Conservation (phyloP, 1,140 invertebrate species). For the Whitmania pigra region DNA sequence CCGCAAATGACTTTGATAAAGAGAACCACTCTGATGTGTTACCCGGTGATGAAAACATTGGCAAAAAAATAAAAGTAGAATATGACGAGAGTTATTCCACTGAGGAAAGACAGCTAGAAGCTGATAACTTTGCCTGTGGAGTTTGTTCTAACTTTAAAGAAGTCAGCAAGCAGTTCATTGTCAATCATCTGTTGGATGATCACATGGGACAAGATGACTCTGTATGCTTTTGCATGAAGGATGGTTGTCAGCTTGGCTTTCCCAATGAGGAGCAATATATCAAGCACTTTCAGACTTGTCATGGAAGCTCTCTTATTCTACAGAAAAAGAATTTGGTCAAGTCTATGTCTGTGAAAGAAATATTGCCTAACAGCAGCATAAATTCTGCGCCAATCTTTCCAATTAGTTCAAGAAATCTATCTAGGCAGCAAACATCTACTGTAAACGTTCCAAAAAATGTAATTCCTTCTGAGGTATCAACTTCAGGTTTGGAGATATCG, state of each 20-base stretch:
- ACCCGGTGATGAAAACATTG: slow-evolving; percentile 1
- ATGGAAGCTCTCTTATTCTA: neutral
- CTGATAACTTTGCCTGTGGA: neutral
- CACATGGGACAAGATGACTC: neutral
- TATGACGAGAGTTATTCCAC: neutral
- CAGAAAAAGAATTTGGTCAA: neutral
- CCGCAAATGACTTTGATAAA: slow-evolving; percentile 1
- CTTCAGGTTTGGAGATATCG: neutral
- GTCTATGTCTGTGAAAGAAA: no score
- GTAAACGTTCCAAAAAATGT: neutral
- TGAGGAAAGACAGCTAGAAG: neutral
- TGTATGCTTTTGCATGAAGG: slow-evolving; percentile 2
- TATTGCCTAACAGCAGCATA: neutral
- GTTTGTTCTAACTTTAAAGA: neutral
- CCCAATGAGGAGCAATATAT: neutral
- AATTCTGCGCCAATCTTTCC: slow-evolving; percentile 8
- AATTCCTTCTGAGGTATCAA: neutral
- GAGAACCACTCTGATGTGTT: neutral
- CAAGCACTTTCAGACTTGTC: neutral
- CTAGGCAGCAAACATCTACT: neutral
- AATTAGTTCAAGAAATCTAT: slow-evolving; percentile 8
- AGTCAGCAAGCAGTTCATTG: neutral
- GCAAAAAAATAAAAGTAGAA: slow-evolving; percentile 13
- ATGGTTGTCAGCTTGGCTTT: neutral
- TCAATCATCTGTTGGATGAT: slow-evolving; percentile 1